Conservation (phyloP, 1,140 invertebrate species). For the Tetramorium simillimum region DNA sequence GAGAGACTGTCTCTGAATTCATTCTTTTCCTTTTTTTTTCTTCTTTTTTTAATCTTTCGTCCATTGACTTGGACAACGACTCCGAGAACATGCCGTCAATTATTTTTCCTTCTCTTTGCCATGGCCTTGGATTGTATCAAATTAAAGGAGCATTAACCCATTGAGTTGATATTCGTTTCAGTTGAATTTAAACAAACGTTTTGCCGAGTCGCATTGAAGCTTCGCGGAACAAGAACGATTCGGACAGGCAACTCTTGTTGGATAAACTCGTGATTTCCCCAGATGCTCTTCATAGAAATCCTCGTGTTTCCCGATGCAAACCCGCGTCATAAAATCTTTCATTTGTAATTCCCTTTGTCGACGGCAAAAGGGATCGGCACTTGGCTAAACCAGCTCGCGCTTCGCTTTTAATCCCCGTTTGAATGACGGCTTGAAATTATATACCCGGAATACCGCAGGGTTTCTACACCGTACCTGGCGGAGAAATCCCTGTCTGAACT, state of each 20-base stretch:
- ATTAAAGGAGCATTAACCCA: constrained; percentile 58
- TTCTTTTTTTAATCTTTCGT: constrained; percentile 56
- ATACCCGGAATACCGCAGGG: neutral
- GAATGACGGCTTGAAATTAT: constrained; percentile 33
- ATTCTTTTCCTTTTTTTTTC: neutral
- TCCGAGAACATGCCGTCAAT: constrained; percentile 33
- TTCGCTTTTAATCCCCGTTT: constrained; percentile 46
- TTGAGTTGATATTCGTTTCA: neutral
- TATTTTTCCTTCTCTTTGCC: constrained; percentile 50
- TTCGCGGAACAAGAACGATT: neutral
- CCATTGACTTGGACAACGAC: constrained; percentile 9
- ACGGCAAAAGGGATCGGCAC: neutral
- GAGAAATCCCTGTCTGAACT: constrained; percentile 15
- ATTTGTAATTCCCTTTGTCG: constrained; percentile 38
- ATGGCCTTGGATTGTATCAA: constrained; percentile 22
- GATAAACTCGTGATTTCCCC: constrained; percentile 29
- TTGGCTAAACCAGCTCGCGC: constrained; percentile 16
- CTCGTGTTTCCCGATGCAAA: constrained; percentile 32
- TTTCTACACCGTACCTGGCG: neutral
- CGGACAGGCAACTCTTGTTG: neutral
- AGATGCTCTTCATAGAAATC: constrained; percentile 18
- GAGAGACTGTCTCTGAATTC: constrained; percentile 25
- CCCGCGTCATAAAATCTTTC: neutral
- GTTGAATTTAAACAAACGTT: constrained; percentile 22
- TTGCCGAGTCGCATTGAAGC: constrained; percentile 15